Conservation (phyloP, 2,888 invertebrate species). For the Amiota communis region DNA sequence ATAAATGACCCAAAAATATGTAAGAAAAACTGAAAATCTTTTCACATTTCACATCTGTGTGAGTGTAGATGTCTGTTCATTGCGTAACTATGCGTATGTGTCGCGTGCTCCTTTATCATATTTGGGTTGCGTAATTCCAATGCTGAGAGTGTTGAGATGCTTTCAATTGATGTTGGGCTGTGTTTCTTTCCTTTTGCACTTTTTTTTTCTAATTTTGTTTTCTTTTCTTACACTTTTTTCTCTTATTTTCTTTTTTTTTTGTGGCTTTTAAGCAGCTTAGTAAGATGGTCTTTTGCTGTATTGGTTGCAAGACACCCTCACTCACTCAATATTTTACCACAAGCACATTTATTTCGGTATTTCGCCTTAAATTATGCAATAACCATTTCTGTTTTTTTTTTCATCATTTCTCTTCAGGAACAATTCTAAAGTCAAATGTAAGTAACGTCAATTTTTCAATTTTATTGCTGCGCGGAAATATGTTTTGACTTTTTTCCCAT, state of each 20-base stretch:
- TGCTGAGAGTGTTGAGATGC: not conserved
- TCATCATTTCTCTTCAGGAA: slow-evolving; percentile 5
- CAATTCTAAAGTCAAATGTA: slow-evolving; percentile 16
- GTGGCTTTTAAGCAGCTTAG: slow-evolving; percentile 53
- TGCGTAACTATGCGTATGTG: slow-evolving; percentile 4
- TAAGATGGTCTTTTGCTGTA: slow-evolving; percentile 44
- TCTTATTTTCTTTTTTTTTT: not conserved
- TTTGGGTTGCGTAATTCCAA: slow-evolving; percentile 4
- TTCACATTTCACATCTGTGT: no score
- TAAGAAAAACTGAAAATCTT: slow-evolving; percentile 2
- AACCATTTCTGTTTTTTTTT: slow-evolving; percentile 37
- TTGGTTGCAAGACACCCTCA: no score
- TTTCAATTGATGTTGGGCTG: not conserved
- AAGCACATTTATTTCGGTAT: slow-evolving; percentile 21
- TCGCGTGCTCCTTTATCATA: no score
- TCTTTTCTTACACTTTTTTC: not conserved
- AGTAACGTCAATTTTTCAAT: slow-evolving; percentile 19
- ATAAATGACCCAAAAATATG: slow-evolving; percentile 13
- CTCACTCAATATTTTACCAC: not conserved
- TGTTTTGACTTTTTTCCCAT: not conserved
- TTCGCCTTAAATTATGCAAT: slow-evolving; percentile 52
- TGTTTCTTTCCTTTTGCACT: not conserved
- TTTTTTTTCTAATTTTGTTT: not conserved
- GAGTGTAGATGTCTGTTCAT: not conserved
- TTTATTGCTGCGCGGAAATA: slow-evolving; percentile 7